Evolutionary conservation across 2,797 vertebrate species (phyloP).

Genomic region (Cetoscarus ocellatus): DNA sequence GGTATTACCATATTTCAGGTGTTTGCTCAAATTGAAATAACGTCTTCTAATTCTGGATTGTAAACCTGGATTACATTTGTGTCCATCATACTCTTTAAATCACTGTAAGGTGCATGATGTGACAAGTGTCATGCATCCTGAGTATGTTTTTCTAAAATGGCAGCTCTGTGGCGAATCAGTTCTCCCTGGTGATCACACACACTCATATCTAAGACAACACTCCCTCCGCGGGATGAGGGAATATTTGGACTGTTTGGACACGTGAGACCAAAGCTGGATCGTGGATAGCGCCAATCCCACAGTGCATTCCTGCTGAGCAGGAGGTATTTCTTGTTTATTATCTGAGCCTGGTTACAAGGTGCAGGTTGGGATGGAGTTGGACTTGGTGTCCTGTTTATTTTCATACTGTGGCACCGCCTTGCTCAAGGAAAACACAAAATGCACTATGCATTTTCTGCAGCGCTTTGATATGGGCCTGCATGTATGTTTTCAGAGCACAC

Average conservation of each 20-base stretch:
- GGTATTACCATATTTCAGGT: conserved; percentile 61
- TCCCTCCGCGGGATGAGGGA: conserved; percentile 69
- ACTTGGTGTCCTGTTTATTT: conserved; percentile 77
- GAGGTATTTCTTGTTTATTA: conserved; percentile 83
- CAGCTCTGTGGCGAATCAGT: conserved; percentile 65
- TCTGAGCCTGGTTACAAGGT: conserved; percentile 79
- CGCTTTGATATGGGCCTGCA: conserved; percentile 63
- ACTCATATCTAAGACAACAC: conserved; percentile 77
- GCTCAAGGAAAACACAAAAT: conserved; percentile 72
- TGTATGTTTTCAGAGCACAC: conserved; percentile 51
- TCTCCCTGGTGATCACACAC: conserved; percentile 80
- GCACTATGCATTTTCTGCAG: conserved; percentile 60
- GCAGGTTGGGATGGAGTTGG: conserved; percentile 74
- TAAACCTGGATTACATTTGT: conserved; percentile 11
- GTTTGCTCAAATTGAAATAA: conserved; percentile 51
- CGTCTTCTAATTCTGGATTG: conserved; percentile 14
- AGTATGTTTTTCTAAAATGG: conserved; percentile 48
- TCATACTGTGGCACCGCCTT: conserved; percentile 74
- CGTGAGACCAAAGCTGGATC: conserved; percentile 77
- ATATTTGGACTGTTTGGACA: conserved; percentile 78
- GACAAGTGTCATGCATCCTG: conserved; percentile 47
- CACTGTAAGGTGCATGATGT: conserved; percentile 36
- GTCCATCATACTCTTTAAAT: conserved; percentile 25
- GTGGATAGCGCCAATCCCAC: conserved; percentile 73
- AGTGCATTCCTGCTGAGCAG: conserved; percentile 80